A percentile compares a stretch with the other conserved stretches of the same genome.
Conservation (phyloP, 2,888 invertebrate species). For the Polylopha cassiicola region DNA sequence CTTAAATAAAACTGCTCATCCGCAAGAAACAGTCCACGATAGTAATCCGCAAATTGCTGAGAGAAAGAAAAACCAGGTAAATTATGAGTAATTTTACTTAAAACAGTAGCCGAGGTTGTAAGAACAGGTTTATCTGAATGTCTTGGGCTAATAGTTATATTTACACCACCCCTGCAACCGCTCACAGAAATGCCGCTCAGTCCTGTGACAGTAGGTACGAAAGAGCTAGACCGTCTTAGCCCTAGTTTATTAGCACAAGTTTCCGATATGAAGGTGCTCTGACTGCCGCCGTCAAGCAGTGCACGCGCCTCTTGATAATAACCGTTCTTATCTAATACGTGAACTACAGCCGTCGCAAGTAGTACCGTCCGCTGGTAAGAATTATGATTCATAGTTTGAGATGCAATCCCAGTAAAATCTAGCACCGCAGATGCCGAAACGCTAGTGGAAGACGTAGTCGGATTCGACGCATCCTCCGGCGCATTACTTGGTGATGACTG, state of each 20-base stretch:
- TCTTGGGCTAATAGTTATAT: not conserved
- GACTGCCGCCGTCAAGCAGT: slow-evolving; percentile 1
- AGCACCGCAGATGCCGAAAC: not conserved
- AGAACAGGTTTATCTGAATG: not conserved
- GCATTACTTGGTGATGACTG: not conserved
- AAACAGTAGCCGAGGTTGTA: not conserved
- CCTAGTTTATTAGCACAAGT: not conserved
- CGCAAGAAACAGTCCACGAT: not conserved
- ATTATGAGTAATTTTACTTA: not conserved
- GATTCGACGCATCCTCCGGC: not conserved
- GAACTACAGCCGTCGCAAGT: not conserved
- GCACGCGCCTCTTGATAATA: not conserved
- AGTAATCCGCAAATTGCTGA: not conserved
- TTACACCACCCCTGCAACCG: not conserved
- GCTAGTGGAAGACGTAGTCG: not conserved
- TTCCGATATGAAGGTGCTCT: slow-evolving; percentile 1
- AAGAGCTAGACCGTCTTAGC: not conserved
- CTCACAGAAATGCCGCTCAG: not conserved
- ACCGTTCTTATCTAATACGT: not conserved
- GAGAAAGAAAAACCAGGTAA: not conserved
- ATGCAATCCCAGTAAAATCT: not conserved
- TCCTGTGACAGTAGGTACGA: not conserved
- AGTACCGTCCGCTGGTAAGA: not conserved
- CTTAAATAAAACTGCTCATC: not conserved
- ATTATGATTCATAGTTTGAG: not conserved